Evolutionary conservation across 1,140 invertebrate species (phyloP), one percentile per base, ranked within the genome.

Genomic region (silkworm (Bombyx mori)): DNA sequence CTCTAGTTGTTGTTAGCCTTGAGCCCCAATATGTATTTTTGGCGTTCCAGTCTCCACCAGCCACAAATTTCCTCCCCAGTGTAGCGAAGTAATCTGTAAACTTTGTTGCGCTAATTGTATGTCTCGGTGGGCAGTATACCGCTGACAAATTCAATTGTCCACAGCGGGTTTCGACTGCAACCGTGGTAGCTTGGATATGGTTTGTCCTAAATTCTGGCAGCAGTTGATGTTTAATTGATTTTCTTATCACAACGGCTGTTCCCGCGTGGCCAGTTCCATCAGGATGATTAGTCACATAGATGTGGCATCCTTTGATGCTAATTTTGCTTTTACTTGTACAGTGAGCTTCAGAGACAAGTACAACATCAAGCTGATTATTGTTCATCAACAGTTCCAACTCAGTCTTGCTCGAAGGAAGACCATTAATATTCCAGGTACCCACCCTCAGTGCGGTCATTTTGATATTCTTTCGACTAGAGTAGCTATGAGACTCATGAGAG

Each of bases 221-320:
- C 5, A 7, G 1, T 6, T 50, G 49, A 10, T 50, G 49, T 50
- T 18, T 50, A 6, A 50, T 50, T 4, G 12, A 8, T 4, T 22
- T 26, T 53, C 44, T 45, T 35, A 55, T 47, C 6, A 55, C 8
- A 8, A 55, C 12, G 3, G 54, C 54, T 5, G 54, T 54, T 7
- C 52, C 52, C 45, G 8, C 52, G 45, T 54, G 52, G 9, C 8
- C 52, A 8, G 8, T 44, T 44, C 52, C 52, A 26, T 46, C 44
- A 7, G 43, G 43, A 47, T 45, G 54, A 35, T 55, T 44, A 26
- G 43, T 44, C 1, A 26, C 8, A 26, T 45, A 55, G 10, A 6
- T 2, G 4, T 12, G n/a, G 12, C 7, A 54, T 7, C 43, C 52
- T 54, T 44, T 10, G 12, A 54, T 7, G 8, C 8, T 43, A 6